Evolutionary conservation across 2,797 vertebrate species (phyloP).

Genomic region (Echeneis naucrates): DNA sequence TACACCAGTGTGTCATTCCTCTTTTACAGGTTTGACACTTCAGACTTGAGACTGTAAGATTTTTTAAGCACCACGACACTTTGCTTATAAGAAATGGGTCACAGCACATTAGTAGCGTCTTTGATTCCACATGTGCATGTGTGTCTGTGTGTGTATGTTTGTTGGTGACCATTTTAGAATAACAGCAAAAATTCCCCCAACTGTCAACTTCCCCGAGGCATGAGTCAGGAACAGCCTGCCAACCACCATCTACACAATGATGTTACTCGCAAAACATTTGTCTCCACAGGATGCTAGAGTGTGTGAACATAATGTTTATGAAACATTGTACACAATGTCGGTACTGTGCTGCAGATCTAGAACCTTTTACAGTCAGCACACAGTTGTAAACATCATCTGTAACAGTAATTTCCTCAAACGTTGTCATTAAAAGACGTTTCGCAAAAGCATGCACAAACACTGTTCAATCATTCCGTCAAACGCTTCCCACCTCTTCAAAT

Average conservation of each 20-base stretch:
- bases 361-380: too few species aligned
- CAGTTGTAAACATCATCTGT: too few species aligned
- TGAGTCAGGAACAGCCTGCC: conserved; percentile 70
- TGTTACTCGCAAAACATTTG: conserved; percentile 46
- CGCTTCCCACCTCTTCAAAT: background rate
- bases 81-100: background rate
- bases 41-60: background rate
- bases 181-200: conserved; percentile 68
- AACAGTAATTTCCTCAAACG: conserved; percentile 8
- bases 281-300: conserved; percentile 17
- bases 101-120: conserved; percentile 6
- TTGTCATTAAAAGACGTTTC: conserved; percentile 27
- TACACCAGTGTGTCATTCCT: background rate
- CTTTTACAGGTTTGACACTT: background rate
- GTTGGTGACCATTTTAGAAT: conserved; percentile 56
- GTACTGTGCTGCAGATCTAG: conserved; percentile 14
- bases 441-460: conserved; percentile 7
- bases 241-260: conserved; percentile 47
- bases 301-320: conserved; percentile 3
- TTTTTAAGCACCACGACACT: background rate
- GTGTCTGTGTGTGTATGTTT: conserved; percentile 38
- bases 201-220: conserved; percentile 69
- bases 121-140: conserved; percentile 23
- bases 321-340: background rate
- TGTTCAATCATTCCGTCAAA: conserved; percentile 3